These are phyloP conservation scores for Napeogenes inachia DNA, from an alignment of 2,888 invertebrate genomes.

Conservation along the genomic window DNA sequence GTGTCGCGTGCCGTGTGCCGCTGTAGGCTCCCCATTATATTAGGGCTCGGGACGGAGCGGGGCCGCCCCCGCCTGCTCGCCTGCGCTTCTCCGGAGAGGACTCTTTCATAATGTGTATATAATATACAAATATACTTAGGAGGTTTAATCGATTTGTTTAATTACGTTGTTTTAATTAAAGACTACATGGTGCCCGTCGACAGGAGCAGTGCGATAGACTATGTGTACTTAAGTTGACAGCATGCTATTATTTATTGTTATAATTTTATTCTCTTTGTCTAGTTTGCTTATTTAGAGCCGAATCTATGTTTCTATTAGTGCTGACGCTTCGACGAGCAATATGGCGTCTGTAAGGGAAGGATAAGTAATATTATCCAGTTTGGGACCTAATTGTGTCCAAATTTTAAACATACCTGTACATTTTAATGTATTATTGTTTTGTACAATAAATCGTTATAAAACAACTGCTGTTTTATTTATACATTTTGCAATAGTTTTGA, in stretches of 20 bases:
- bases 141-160: slow-evolving; percentile 75
- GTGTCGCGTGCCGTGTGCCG: slow-evolving; percentile 35
- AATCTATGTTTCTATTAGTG: slow-evolving; percentile 74
- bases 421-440: slow-evolving; percentile 80
- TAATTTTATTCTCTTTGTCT: slow-evolving; percentile 73
- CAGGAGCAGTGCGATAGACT: slow-evolving; percentile 74
- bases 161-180: slow-evolving; percentile 75
- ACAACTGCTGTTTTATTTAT: slow-evolving; percentile 59
- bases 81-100: slow-evolving; percentile 60
- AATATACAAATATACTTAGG: slow-evolving; percentile 74
- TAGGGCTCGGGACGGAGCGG: slow-evolving; percentile 29
- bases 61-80: slow-evolving; percentile 35
- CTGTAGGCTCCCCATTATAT: slow-evolving; percentile 23
- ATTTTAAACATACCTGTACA: slow-evolving; percentile 79
- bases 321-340: slow-evolving; percentile 77
- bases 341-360: slow-evolving; percentile 77
- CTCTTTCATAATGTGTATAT: slow-evolving; percentile 77
- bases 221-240: slow-evolving; percentile 77
- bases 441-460: slow-evolving; percentile 79
- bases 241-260: slow-evolving; percentile 75
- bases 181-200: slow-evolving; percentile 78
- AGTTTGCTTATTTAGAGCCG: slow-evolving; percentile 76
- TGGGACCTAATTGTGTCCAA: slow-evolving; percentile 73
- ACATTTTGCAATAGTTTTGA: not conserved
- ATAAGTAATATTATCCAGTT: slow-evolving; percentile 74